Percentiles rank a stretch among this genome's conserved stretches.
phyloP scores from a whole-genome alignment of 2,888 invertebrate genomes.

The Acanthoscelides obtectus region DNA sequence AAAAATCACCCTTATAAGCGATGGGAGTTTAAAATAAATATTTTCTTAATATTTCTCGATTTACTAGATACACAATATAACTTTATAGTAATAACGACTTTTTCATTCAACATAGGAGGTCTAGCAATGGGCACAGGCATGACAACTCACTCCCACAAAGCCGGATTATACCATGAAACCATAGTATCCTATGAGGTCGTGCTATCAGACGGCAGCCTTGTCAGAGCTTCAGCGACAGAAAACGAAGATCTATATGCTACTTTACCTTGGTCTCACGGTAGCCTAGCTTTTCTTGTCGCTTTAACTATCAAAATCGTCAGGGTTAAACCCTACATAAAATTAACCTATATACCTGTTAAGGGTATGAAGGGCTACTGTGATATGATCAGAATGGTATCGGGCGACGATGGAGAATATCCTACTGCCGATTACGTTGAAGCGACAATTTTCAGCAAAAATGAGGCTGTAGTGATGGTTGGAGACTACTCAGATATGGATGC shows the following conservation, averaged over 20 bases:
- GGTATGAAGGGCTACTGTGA: slow-evolving; percentile 62
- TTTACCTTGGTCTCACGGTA: slow-evolving; percentile 65
- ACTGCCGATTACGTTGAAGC: slow-evolving; percentile 63
- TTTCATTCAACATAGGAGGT: slow-evolving; percentile 38
- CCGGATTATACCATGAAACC: slow-evolving; percentile 65
- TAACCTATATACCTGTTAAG: slow-evolving; percentile 59
- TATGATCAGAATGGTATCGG: slow-evolving; percentile 56
- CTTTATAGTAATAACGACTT: too few relatives aligned
- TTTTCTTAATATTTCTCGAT: too few relatives aligned
- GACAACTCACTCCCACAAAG: slow-evolving; percentile 69
- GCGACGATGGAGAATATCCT: slow-evolving; percentile 49
- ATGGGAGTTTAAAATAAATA: too few relatives aligned
- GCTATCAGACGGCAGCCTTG: slow-evolving; percentile 57
- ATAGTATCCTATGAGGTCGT: slow-evolving; percentile 63
- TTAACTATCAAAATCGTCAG: slow-evolving; percentile 58
- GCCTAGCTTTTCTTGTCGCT: slow-evolving; percentile 61
- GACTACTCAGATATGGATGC: slow-evolving; percentile 58
- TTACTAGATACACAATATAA: too few relatives aligned
- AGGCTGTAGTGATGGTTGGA: slow-evolving; percentile 63
- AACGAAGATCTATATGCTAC: slow-evolving; percentile 56
- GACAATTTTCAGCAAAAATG: slow-evolving; percentile 56
- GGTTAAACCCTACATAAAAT: slow-evolving; percentile 60
- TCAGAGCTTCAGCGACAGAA: slow-evolving; percentile 54
- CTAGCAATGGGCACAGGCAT: slow-evolving; percentile 67
- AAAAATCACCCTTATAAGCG: too few relatives aligned